Conservation (phyloP, 2,113 vertebrate genomes). For the Patagioenas fasciata region DNA sequence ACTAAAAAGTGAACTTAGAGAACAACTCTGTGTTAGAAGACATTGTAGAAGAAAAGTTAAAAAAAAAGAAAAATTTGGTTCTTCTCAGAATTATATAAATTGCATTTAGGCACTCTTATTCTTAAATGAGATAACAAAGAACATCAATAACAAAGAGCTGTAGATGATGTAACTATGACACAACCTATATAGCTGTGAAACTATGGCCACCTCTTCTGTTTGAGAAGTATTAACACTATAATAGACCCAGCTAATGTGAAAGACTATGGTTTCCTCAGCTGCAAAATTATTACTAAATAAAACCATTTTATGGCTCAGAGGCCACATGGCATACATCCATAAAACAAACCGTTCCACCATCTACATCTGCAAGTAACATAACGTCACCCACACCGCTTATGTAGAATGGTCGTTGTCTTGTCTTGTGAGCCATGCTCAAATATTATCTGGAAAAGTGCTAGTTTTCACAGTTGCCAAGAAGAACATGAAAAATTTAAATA, state of each 20-base stretch:
- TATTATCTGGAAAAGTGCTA: neutral
- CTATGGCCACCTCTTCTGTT: neutral
- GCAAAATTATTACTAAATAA: neutral
- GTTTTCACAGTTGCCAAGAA: neutral
- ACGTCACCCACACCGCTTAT: neutral
- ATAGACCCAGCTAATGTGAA: neutral
- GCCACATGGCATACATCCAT: neutral
- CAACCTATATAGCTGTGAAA: neutral
- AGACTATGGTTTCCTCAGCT: neutral
- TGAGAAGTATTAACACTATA: neutral
- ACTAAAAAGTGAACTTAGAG: neutral
- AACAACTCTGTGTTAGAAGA: neutral
- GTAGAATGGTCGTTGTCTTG: neutral
- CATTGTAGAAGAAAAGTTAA: neutral
- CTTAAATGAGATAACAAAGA: neutral
- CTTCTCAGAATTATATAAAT: neutral
- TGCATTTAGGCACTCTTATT: neutral
- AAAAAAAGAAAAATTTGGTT: fast-evolving
- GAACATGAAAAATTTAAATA: neutral
- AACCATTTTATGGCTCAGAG: neutral
- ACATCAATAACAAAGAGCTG: neutral
- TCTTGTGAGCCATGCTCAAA: neutral
- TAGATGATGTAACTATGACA: neutral
- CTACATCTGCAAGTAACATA: neutral
- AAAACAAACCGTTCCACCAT: neutral